Percentiles rank a stretch among this genome's conserved stretches.
Evolutionary conservation across 2,113 vertebrate species (phyloP).

Genomic region (Cyprinodon variegatus): DNA sequence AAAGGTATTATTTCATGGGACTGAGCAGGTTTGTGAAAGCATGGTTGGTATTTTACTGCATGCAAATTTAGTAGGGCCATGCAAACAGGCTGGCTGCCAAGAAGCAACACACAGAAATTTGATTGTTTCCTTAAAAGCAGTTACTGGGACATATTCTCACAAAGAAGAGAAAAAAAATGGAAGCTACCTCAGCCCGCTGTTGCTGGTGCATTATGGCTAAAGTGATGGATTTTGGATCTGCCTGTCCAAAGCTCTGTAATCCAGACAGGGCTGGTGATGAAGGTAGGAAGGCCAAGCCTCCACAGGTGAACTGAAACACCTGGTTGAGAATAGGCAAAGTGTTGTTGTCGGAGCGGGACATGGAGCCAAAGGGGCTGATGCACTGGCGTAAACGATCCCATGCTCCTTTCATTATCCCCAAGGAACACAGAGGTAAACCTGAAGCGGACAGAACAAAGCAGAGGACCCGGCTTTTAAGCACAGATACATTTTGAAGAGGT

Average conservation of each 20-base stretch:
- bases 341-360: slow-evolving; percentile 54
- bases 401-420: slow-evolving; percentile 83
- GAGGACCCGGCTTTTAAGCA: too few species aligned
- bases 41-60: background rate
- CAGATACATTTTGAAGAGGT: too few species aligned
- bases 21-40: background rate
- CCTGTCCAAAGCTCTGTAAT: slow-evolving; percentile 64
- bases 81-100: background rate
- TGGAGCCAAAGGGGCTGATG: slow-evolving; percentile 72
- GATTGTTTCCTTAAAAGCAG: background rate
- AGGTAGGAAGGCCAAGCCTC: slow-evolving; percentile 58
- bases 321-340: slow-evolving; percentile 76
- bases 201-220: slow-evolving; percentile 82
- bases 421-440: slow-evolving; percentile 81
- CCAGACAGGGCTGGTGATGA: slow-evolving; percentile 37
- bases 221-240: slow-evolving; percentile 78
- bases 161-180: background rate
- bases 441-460: slow-evolving; percentile 5
- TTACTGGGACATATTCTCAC: background rate
- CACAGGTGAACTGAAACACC: slow-evolving; percentile 80
- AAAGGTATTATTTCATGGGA: too few species aligned
- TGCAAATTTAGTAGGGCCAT: background rate
- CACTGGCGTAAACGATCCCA: slow-evolving; percentile 84
- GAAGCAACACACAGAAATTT: background rate
- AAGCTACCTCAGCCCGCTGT: slow-evolving; percentile 79